Percentiles rank a stretch among this genome's conserved stretches.
Evolutionary conservation across 1,140 invertebrate species (phyloP).

Genomic region (Varroa destructor): DNA sequence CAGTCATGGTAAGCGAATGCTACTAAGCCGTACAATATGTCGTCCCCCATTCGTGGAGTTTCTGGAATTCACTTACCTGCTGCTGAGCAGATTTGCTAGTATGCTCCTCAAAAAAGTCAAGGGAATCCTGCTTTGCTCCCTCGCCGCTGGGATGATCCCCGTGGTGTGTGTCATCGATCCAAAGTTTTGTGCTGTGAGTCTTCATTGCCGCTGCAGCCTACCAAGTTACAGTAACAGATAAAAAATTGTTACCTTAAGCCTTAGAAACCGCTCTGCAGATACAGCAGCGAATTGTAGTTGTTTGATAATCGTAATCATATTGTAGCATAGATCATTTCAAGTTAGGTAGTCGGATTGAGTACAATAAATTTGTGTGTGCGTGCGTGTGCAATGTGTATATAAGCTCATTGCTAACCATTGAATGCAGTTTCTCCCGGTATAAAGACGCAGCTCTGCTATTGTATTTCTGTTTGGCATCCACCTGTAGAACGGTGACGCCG

Average conservation of each 20-base stretch:
- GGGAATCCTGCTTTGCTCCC: background rate
- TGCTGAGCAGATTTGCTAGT: background rate
- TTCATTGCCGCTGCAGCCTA: conserved; percentile 11
- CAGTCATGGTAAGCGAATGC: background rate
- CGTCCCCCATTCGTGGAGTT: background rate
- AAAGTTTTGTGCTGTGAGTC: conserved; percentile 12
- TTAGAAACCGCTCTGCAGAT: too few species aligned
- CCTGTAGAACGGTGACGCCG: conserved; percentile 12
- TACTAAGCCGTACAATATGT: background rate
- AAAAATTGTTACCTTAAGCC: too few species aligned
- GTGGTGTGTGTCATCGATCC: conserved; percentile 11
- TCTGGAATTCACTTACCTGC: background rate
- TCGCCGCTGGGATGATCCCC: background rate
- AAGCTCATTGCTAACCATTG: conserved; percentile 46
- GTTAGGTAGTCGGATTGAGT: too few species aligned
- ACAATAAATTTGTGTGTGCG: too few species aligned
- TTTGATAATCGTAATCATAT: too few species aligned
- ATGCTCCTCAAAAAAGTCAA: conserved; percentile 21
- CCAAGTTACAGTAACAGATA: too few species aligned
- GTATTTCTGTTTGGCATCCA: conserved; percentile 92
- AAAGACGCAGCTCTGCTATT: conserved; percentile 83
- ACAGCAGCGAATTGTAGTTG: too few species aligned
- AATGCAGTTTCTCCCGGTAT: conserved; percentile 71
- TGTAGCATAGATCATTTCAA: too few species aligned
- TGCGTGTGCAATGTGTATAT: too few species aligned